These are phyloP conservation scores for Campoletis raptor DNA, from an alignment of 2,888 invertebrate species.

Conservation along the genomic window DNA sequence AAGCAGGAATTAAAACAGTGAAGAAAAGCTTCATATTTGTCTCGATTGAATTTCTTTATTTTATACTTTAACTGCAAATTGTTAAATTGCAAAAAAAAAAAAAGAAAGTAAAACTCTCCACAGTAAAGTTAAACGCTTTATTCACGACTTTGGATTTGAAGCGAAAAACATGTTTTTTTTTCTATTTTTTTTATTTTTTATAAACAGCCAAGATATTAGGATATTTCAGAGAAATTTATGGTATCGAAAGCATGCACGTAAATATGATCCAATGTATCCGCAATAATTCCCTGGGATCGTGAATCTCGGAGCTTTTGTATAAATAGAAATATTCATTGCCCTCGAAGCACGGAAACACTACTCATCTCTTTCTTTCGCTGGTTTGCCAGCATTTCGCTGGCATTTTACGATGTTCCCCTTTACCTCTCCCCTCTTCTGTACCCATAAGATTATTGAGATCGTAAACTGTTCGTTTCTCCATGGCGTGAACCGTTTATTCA, in stretches of 20 bases:
- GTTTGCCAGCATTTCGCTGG: conserved; percentile 48
- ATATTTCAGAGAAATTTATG: conserved; percentile 48
- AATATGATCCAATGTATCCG: conserved; percentile 57
- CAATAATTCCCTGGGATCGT: conserved; percentile 38
- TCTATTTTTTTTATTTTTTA: neutral
- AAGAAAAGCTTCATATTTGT: neutral
- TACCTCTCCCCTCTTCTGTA: conserved; percentile 32
- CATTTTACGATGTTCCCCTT: conserved; percentile 72
- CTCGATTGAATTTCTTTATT: neutral
- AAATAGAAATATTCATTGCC: conserved; percentile 61
- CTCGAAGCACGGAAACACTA: conserved; percentile 51
- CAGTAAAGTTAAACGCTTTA: neutral
- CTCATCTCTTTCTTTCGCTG: conserved; percentile 60
- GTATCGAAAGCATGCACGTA: conserved; percentile 41
- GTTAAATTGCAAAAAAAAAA: neutral
- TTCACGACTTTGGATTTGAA: neutral
- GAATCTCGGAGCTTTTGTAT: conserved; percentile 64
- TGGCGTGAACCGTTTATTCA: conserved; percentile 77
- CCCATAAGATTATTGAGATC: conserved; percentile 59
- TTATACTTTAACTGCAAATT: neutral
- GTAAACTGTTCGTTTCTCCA: conserved; percentile 58
- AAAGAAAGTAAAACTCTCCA: neutral
- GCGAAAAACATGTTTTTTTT: neutral
- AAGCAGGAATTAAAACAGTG: neutral
- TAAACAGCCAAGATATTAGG: conserved; percentile 24